Evolutionary conservation across 2,888 invertebrate species (phyloP), one percentile per base, ranked within the genome.

Genomic region (Fragum fragum): DNA sequence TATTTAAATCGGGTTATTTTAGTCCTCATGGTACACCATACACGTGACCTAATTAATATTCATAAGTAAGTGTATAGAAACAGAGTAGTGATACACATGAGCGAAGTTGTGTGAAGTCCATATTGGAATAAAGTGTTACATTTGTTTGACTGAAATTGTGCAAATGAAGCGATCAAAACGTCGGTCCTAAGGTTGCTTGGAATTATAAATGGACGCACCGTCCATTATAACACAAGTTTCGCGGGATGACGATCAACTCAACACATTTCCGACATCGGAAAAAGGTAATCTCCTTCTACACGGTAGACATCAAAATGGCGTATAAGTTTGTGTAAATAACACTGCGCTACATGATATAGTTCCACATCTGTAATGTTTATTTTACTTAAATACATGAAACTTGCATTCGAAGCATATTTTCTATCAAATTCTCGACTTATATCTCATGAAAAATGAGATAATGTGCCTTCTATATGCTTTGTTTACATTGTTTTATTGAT

Each of bases 201-300:
- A 73, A 75, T 83, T 88, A 88, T 93, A 92, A 86, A 93, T 93
- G 98, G 98, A 98, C 98, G 98, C 97, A 97, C 97, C 98, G 97
- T 98, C 98, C 97, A 98, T 98, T 96, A 98, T 98, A 96, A 98
- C 98, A 96, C 98, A 98, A 97, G 98, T 98, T 96, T 97, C 97
- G 96, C 97, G 98, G 96, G 98, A 98, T 97, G 98, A 98, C 96
- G 98, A 98, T 96, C 97, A 97, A 96, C 96, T 97, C 96, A 97
- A 97, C 96, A 97, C 97, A 96, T 97, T 97, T 96, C 96, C 97
- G 95, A 96, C 97, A 90, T 90, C 91, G 96, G 98, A 98, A 96
- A 98, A 98, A 97, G 98, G 98, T 98, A 96, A 96, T 94, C 90
- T 77, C 76, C 69, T 55, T 72, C 69, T 52, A 61, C 66, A 66